Base-by-base conservation (phyloP, 2,888 invertebrate species). In the Gymnoscelis rufifasciata region DNA sequence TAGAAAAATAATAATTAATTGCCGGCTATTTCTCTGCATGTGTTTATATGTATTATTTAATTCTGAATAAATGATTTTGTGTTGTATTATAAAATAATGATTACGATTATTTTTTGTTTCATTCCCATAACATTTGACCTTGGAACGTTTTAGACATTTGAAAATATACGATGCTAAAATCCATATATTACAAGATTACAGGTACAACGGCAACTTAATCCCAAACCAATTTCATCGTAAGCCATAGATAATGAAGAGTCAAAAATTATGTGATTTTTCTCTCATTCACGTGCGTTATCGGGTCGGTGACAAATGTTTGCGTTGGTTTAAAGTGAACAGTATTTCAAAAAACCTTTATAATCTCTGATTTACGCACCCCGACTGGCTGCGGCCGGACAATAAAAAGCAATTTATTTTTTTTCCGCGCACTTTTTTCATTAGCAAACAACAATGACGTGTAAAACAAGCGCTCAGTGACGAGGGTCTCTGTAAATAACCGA, bases 361-460 rank as follows among this genome's bases (percentile, higher is more conserved):
- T 80, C 77, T 74, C 72, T 78, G 79, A 75, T 81, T 82, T 77
- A 78, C 77, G 75, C 78, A 74, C 74, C 71, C 72, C 64, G 67
- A 57, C 58, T 71, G 67, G 54, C 59, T 72, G 78, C 68, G 74
- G 72, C 63, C 61, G 72, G 68, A 82, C 80, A 83, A 82, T 82
- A 78, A 77, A 83, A 83, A 79, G 76, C 82, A 83, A 81, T 84
- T 83, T 78, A 80, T 79, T 78, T 80, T 76, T 78, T 67, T 56
- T 64, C 69, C 58, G 71, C 69, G 66, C 72, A 77, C 73, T 82
- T 83, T 83, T 86, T 86, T 84, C 84, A 84, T 84, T 84, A 83
- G 78, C 77, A 78, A 82, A 83, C 79, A 76, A 74, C 82, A 80
- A 78, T 83, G 84, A 84, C 78, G 81, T 82, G 83, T 84, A 80